Base-by-base conservation (phyloP, 1,140 invertebrate genomes). In the Trypoxylus dichotomus region DNA sequence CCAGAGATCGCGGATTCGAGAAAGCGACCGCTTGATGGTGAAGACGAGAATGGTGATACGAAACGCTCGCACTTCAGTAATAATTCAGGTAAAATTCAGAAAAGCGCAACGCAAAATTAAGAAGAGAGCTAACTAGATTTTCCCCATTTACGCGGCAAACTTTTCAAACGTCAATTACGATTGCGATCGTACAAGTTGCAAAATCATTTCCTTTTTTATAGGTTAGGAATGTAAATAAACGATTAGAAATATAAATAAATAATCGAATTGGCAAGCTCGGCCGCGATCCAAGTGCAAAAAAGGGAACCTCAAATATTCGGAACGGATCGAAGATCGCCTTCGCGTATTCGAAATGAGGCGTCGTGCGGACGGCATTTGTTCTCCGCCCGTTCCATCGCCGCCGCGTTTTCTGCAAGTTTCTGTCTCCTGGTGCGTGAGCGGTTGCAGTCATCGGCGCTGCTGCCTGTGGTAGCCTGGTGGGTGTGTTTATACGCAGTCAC, bases 41-140 rank as follows among this genome's bases (percentile, higher is more conserved):
- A 95, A 87, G 90, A 91, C 82, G 94, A 96, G 87, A 94, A 94
- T 90, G 94, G 93, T 82, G 92, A 94, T 82, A 93, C 94, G 80
- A 96, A 96, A 89, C 91, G 94, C 87, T 96, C 94, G 79, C 94
- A 96, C 88, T 95, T 94, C 88, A 94, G 93, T 85, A 75, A 29
- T 32, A 75, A 54, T 42, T 92, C 93, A 92, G 94, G 94, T 96
- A 89, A 90, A 32, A 32, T 21, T 11, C n/a, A n/a, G n/a, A n/a
- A n/a, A n/a, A n/a, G n/a, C n/a, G n/a, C n/a, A n/a, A n/a, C n/a
- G n/a, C n/a, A n/a, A n/a, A n/a, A n/a, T n/a, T n/a, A n/a, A n/a
- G n/a, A n/a, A n/a, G n/a, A n/a, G n/a, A n/a, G n/a, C n/a, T n/a
- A n/a, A n/a, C n/a, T n/a, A n/a, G n/a, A n/a, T n/a, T 75, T 15